phyloP scores from a whole-genome alignment of 1,140 invertebrate species.

The Apis laboriosa region DNA sequence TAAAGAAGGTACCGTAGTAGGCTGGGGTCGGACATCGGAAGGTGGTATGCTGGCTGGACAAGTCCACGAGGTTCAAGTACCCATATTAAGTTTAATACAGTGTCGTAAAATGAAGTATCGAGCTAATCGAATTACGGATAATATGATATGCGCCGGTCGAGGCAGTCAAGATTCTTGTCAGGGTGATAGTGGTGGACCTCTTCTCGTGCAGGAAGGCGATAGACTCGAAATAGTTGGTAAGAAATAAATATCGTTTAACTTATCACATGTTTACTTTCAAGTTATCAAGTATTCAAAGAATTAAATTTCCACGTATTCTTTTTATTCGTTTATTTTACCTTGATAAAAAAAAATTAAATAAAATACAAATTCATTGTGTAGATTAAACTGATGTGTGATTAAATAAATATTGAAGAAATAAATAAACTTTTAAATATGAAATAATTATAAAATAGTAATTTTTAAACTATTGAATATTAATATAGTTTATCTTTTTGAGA shows the following conservation, averaged over 20 bases:
- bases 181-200: constrained; percentile 91
- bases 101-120: constrained; percentile 91
- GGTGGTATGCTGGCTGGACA: constrained; percentile 89
- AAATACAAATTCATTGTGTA: too few species aligned
- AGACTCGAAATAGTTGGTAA: constrained; percentile 89
- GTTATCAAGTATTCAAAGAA: neutral
- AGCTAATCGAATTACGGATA: constrained; percentile 88
- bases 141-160: constrained; percentile 90
- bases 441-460: too few species aligned
- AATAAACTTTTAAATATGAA: too few species aligned
- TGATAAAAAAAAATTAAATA: too few species aligned
- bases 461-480: too few species aligned
- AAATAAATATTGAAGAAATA: too few species aligned
- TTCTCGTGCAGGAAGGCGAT: constrained; percentile 86
- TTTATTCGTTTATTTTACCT: neutral
- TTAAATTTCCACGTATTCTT: neutral
- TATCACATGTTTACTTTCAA: neutral
- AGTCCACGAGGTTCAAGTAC: constrained; percentile 92
- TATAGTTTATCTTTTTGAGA: too few species aligned
- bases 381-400: too few species aligned
- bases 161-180: constrained; percentile 91
- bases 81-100: constrained; percentile 88
- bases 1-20: constrained; percentile 88
- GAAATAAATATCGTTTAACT: constrained; percentile 8
- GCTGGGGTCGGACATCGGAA: constrained; percentile 91